phyloP scores from a whole-genome alignment of 2,113 vertebrate species.

The Arvicanthis niloticus region DNA sequence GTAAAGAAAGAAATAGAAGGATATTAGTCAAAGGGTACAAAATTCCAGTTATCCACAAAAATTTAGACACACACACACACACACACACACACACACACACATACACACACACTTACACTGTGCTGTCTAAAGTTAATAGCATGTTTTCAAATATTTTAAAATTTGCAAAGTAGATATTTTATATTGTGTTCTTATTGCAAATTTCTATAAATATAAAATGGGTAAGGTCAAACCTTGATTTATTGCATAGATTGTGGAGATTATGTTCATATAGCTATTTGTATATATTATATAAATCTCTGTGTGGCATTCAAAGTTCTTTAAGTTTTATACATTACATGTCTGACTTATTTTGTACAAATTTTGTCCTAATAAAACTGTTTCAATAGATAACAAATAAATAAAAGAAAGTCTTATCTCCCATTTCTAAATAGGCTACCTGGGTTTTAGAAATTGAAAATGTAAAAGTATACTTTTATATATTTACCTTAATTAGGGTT shows the following conservation, averaged over 20 bases:
- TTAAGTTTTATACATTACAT: neutral
- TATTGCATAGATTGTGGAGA: rapidly evolving
- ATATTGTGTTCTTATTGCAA: neutral
- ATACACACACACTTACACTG: too few species aligned
- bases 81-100: too few species aligned
- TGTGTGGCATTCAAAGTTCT: neutral
- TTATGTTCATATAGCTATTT: neutral
- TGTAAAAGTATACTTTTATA: neutral
- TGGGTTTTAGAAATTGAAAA: neutral
- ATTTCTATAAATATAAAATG: neutral
- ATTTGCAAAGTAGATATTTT: neutral
- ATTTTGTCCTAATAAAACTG: neutral
- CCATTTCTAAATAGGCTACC: neutral
- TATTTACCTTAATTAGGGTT: neutral
- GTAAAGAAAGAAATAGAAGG: neutral
- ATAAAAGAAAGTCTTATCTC: neutral
- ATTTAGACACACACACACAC: too few species aligned
- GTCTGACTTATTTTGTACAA: neutral
- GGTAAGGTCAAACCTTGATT: neutral
- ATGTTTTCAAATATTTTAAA: neutral
- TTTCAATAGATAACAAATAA: neutral
- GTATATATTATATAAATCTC: neutral
- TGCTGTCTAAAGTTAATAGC: neutral
- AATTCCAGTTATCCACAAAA: too few species aligned
- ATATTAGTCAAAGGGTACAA: rapidly evolving